A percentile compares a stretch with the other conserved stretches of the same genome.
Evolutionary conservation across 2,797 vertebrate genomes (phyloP).

Genomic region (Mormyrops attenuatus): DNA sequence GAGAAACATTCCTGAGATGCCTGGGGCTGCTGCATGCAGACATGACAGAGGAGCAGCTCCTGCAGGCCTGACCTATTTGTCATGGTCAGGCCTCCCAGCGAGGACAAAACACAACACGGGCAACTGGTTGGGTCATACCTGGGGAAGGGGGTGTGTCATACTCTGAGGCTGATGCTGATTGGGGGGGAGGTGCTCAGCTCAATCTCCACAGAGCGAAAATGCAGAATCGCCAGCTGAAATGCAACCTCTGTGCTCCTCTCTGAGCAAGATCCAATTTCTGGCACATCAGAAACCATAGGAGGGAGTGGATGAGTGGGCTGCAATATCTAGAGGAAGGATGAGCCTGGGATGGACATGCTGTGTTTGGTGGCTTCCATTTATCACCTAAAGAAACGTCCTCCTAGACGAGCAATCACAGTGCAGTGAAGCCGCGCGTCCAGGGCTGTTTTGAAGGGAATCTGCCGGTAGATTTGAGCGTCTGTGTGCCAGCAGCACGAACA

Average conservation of each 20-base stretch:
- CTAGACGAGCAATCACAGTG: not conserved
- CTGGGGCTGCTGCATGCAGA: not conserved
- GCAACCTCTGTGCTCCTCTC: not conserved
- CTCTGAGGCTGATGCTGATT: not conserved
- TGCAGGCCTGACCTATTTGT: not conserved
- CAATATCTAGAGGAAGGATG: not conserved
- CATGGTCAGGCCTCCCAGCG: not conserved
- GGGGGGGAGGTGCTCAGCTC: not conserved
- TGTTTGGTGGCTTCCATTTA: not conserved
- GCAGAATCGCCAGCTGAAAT: not conserved
- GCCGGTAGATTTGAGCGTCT: too few relatives aligned
- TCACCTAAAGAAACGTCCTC: not conserved
- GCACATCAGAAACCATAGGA: not conserved
- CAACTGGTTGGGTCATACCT: not conserved
- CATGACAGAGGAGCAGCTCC: not conserved
- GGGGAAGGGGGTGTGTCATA: not conserved
- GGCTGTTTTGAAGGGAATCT: not conserved
- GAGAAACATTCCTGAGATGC: slow-evolving; percentile 2
- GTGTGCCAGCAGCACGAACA: not conserved
- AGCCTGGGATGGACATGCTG: not conserved
- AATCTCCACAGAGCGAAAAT: not conserved
- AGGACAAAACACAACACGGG: not conserved
- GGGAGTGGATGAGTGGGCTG: not conserved
- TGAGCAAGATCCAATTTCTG: not conserved
- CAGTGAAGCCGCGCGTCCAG: not conserved